Percentiles rank a stretch among this genome's conserved stretches.
These are phyloP conservation scores for Halyomorpha halys DNA, from an alignment of 1,140 invertebrate species.

Conservation along the genomic window DNA sequence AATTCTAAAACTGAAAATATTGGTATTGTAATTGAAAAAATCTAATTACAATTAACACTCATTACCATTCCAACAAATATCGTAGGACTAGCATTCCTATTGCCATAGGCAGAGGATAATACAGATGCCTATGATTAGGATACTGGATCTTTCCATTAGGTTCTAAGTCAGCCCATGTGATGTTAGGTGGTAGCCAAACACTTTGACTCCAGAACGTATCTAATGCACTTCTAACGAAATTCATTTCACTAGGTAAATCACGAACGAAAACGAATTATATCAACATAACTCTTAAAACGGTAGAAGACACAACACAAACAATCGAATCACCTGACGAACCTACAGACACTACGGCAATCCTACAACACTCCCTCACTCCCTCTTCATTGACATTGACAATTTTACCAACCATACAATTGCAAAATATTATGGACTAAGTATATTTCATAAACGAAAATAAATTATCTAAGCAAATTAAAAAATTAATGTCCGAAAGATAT, in stretches of 20 bases:
- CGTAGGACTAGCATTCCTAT: conserved; percentile 61
- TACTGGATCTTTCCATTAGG: conserved; percentile 67
- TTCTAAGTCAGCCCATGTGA: conserved; percentile 75
- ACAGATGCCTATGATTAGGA: conserved; percentile 68
- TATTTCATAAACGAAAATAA: no score
- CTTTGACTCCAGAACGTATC: conserved; percentile 68
- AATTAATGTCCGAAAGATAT: no score
- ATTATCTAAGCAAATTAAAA: no score
- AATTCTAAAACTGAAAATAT: no score
- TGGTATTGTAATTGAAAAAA: no score
- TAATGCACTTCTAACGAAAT: conserved; percentile 33
- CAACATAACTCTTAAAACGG: no score
- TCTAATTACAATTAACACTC: no score
- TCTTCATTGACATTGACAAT: neutral
- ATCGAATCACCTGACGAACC: neutral
- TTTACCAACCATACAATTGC: no score
- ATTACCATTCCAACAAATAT: conserved; percentile 69
- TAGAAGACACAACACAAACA: neutral
- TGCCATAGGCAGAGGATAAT: conserved; percentile 68
- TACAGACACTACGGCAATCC: neutral
- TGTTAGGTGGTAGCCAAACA: conserved; percentile 82
- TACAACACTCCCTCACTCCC: conserved; percentile 2
- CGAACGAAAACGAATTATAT: neutral
- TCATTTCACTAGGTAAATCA: conserved; percentile 24
- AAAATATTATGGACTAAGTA: no score